phyloP scores from a whole-genome alignment of 64 coral and sea anemone genomes.

The Stichodactyla mertensii region DNA sequence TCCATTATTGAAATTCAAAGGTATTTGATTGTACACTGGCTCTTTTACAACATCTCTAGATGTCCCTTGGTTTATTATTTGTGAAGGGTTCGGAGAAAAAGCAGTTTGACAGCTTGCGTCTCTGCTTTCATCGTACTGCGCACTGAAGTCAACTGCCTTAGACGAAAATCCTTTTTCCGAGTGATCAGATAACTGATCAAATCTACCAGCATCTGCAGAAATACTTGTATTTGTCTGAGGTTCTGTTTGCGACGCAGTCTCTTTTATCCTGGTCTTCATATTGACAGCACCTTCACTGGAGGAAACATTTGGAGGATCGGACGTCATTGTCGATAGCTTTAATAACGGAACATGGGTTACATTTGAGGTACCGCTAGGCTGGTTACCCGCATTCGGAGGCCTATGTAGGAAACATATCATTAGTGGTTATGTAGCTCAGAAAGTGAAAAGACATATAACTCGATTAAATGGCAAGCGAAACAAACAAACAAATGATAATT shows the following conservation, averaged over 20 bases:
- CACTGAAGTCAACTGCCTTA: constrained; percentile 2
- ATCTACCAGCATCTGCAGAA: not conserved
- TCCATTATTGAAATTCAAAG: not conserved
- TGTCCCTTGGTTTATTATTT: not conserved
- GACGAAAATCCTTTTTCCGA: not conserved
- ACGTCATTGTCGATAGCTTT: not conserved
- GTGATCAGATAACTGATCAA: not conserved
- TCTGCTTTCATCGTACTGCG: constrained; percentile 21
- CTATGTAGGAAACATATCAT: not conserved
- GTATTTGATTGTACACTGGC: not conserved
- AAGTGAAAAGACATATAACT: too few species aligned
- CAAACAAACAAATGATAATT: not conserved
- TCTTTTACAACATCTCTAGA: not conserved
- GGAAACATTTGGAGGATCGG: not conserved
- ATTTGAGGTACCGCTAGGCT: not conserved
- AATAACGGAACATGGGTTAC: not conserved
- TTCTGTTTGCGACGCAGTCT: not conserved
- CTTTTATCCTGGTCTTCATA: not conserved
- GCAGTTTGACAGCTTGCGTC: constrained; percentile 12
- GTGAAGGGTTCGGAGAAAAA: not conserved
- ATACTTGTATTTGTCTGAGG: not conserved
- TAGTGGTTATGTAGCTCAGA: too few species aligned
- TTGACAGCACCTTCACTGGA: not conserved
- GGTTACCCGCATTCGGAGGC: not conserved
- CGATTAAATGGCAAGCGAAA: too few species aligned